Evolutionary conservation across 1,140 invertebrate genomes (phyloP), one percentile per base, ranked within the genome.

Genomic region (Oryzaephilus surinamensis): DNA sequence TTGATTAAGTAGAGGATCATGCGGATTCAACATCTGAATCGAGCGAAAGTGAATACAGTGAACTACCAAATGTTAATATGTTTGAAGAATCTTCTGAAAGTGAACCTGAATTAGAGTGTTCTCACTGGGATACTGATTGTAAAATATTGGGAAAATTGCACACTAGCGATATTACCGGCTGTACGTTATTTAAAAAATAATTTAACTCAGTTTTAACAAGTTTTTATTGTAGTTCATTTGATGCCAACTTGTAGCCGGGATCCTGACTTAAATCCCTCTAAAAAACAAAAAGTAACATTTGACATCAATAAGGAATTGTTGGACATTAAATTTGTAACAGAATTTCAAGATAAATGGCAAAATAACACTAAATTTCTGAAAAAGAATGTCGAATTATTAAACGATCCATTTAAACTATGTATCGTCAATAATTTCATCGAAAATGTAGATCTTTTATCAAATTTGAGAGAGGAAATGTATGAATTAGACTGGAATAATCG

Each of bases 401-500:
- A 48, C 0, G 46, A 66, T 14, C 73, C 72, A 0, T 74, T 70
- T 47, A 63, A 69, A 40, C 45, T 77, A 1, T 77, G 74, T 39
- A 64, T 68, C 10, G 54, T 79, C 17, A 66, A 73, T 11, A 67
- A 79, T 50, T 67, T 81, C 80, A 10, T 57, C 57, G 2, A 67
- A 67, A 38, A 43, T 62, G 0, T 55, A 64, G 10, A 65, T 73
- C 13, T 66, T 78, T 20, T 65, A 74, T 27, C 65, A 74, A 24
- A 24, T 36, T 66, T 76, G 18, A 63, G 76, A 32, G 64, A 74
- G 15, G 69, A 77, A 45, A 70, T 79, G 55, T 74, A 74, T 42
- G 65, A 73, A n/a, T 48, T 79, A n/a, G 66, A 74, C 18, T 79
- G 74, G 71, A 71, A 67, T 16, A 62, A 67, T 18, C 71, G 76